Conservation (phyloP, 2,113 vertebrate species). For the Pogona vitticeps region DNA sequence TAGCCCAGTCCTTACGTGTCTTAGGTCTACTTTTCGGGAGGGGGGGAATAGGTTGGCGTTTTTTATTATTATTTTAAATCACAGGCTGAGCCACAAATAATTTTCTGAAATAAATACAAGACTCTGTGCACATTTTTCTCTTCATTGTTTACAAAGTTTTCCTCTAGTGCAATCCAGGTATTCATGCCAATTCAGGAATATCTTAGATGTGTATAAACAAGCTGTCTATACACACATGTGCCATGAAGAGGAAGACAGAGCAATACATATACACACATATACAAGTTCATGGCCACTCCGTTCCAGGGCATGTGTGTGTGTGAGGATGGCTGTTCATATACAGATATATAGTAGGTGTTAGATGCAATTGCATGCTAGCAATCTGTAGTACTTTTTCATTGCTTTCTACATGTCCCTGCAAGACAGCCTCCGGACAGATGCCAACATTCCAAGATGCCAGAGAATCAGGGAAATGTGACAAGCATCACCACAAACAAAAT, state of each 20-base stretch:
- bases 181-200: neutral
- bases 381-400: neutral
- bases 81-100: conserved; percentile 8
- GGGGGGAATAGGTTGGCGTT: too few species aligned
- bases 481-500: neutral
- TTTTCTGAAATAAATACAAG: conserved; percentile 8
- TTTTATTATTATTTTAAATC: neutral
- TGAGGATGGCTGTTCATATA: too few species aligned
- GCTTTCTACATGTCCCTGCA: neutral
- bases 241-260: neutral
- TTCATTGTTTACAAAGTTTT: neutral
- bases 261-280: rapidly evolving
- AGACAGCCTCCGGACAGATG: neutral
- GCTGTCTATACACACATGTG: neutral
- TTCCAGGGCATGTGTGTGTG: too few species aligned
- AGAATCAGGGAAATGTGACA: neutral
- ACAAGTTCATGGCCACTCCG: too few species aligned
- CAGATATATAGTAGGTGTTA: neutral
- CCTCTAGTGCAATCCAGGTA: neutral
- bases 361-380: neutral
- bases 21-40: neutral
- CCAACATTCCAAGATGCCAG: neutral
- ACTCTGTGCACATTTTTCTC: rapidly evolving
- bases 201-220: neutral
- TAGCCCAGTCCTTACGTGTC: neutral